Evolutionary conservation across 2,888 invertebrate genomes (phyloP), one percentile per base, ranked within the genome.

Genomic region (Campaea margaritaria): DNA sequence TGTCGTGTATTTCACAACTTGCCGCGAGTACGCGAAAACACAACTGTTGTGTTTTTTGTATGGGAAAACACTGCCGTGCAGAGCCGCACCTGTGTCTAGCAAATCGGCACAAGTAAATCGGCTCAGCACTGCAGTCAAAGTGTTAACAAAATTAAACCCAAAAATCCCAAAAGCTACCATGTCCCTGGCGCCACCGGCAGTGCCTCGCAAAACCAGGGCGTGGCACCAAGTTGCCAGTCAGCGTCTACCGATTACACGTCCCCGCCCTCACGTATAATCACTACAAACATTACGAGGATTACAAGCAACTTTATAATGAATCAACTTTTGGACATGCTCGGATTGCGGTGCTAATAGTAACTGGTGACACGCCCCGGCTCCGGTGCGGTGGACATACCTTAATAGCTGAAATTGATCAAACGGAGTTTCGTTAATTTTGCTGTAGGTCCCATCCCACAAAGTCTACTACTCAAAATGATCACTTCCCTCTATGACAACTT

Each of bases 301-400:
- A 89, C 81, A 70, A 72, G 91, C 90, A 87, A 78, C 76, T 89
- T 89, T 83, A 78, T 80, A 81, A 81, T 81, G 76, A 85, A 79
- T 75, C 74, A 74, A 69, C 70, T 79, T 79, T 78, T 72, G 72
- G 70, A 64, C 64, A 67, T 73, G 64, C 69, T 70, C 70, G 55
- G 59, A 52, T 46, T 57, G 57, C 49, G 49, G 58, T 46, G 62
- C 58, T 58, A 45, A 31, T 31, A 31, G 31, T 31, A 56, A 47
- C 58, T 56, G 64, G 53, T 49, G 64, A 59, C 56, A 65, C 58
- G 58, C 58, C 60, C 55, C n/a, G 34, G 41, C 52, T 53, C 21
- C 44, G 28, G 31, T 39, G 14, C 34, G 31, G 11, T 31, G 2
- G 7, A n/a, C n/a, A n/a, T n/a, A n/a, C n/a, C n/a, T n/a, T n/a